phyloP scores from a whole-genome alignment of 2,113 vertebrate genomes.

The Apodemus speciosus region DNA sequence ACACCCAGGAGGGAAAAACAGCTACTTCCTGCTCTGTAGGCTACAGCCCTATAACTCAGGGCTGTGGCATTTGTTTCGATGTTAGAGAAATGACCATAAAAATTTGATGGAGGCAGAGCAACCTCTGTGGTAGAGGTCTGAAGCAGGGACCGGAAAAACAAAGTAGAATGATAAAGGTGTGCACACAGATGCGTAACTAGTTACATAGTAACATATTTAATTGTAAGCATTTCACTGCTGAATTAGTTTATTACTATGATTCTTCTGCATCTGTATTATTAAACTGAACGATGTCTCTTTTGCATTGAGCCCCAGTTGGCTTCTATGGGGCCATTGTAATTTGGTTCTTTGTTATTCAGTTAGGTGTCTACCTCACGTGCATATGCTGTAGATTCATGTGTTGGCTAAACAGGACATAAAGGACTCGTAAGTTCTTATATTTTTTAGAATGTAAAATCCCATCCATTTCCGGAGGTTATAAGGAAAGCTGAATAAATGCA shows the following conservation, averaged over 20 bases:
- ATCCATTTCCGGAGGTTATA: not conserved
- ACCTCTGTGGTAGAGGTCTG: slow-evolving; percentile 1
- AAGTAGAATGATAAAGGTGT: slow-evolving; percentile 20
- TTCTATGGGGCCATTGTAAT: not conserved
- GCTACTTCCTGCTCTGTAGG: slow-evolving; percentile 40
- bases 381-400: not conserved
- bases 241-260: slow-evolving; percentile 25
- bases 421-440: not conserved
- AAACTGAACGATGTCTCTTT: not conserved
- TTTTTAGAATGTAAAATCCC: not conserved
- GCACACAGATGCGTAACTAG: not conserved
- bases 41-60: slow-evolving; percentile 73
- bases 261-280: not conserved
- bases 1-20: slow-evolving; percentile 27
- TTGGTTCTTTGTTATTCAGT: not conserved
- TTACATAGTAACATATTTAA: not conserved
- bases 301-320: not conserved
- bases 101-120: slow-evolving; percentile 62
- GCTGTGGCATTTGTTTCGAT: slow-evolving; percentile 79
- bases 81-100: slow-evolving; percentile 69
- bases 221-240: not conserved
- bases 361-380: not conserved
- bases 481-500: not conserved
- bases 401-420: not conserved
- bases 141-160: not conserved